phyloP scores from a whole-genome alignment of 2,797 vertebrate species.

The Enteromius fasciolatus region DNA sequence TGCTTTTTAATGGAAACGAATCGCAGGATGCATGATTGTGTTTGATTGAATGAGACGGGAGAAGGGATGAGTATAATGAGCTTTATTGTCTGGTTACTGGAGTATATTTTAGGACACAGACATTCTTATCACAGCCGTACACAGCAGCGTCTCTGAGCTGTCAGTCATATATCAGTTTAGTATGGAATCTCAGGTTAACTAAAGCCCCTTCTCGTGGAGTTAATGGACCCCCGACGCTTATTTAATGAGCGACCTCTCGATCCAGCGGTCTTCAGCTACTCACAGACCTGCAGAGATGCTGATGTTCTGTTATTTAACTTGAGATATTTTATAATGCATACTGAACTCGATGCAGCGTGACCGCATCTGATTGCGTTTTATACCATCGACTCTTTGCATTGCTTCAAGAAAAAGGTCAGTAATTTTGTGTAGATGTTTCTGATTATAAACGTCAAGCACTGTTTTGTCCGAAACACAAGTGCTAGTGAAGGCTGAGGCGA shows the following conservation, averaged over 20 bases:
- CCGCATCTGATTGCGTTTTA: background rate
- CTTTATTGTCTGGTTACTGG: constrained; percentile 31
- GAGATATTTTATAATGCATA: background rate
- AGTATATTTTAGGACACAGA: constrained; percentile 26
- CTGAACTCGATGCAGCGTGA: background rate
- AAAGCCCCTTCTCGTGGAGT: constrained; percentile 21
- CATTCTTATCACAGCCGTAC: constrained; percentile 47
- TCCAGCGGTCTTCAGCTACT: constrained; percentile 8
- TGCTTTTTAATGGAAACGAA: background rate
- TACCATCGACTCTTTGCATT: background rate
- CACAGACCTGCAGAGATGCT: background rate
- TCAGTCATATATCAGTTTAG: constrained; percentile 45
- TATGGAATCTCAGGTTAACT: constrained; percentile 41
- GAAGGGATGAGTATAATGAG: background rate
- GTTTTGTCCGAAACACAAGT: background rate
- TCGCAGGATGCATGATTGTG: background rate
- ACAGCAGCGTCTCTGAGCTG: constrained; percentile 41
- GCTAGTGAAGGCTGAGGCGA: background rate
- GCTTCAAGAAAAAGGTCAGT: background rate
- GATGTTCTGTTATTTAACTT: background rate
- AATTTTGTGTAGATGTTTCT: background rate
- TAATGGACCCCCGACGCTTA: constrained; percentile 1
- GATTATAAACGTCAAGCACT: background rate
- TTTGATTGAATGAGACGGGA: constrained; percentile 7
- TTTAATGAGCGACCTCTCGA: background rate